Base-by-base conservation (phyloP, 2,113 vertebrate species). In the Benitochromis conjunctus region DNA sequence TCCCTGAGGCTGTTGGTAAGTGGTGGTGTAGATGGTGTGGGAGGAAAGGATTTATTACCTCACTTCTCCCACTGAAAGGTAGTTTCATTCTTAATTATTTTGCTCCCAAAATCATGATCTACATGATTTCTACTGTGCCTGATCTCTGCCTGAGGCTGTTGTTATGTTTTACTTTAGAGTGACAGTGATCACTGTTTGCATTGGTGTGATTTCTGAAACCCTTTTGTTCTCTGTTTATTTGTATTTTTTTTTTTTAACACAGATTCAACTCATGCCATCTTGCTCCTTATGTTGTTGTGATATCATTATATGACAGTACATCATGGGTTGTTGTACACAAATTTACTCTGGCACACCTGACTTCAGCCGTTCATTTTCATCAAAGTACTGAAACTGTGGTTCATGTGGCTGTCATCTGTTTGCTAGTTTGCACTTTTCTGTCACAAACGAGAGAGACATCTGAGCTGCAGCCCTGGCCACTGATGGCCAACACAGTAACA, bases 41-140 rank as follows among this genome's bases (percentile, higher is more conserved):
- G n/a, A 55, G 53, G 53, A 14, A 51, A 41, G 55, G 31, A 48
- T 48, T 66, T 82, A 79, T 84, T 56, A 57, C 62, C 55, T 36
- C 3, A 82, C 78, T 89, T 81, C 14, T 31, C 19, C 36, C 9
- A 5, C 9, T 57, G 83, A 79, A 81, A 66, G 66, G n/a, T 8
- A 38, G 16, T 51, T n/a, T 77, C 14, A 55, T 74, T 38, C 54
- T 9, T 41, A 13, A 62, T 78, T 80, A 41, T 77, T 62, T 55
- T 69, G 18, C 56, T 29, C 31, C 41, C 7, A 51, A 86, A 82
- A 43, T 26, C 56, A 77, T 46, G 60, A 88, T 69, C 10, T 12
- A 11, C 5, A 1, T 66, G 62, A 77, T 56, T 83, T 6, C 21
- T 55, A 4, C 79, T 43, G 19, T 43, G 81, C 41, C 24, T 53